Evolutionary conservation across 2,797 vertebrate species (phyloP).

Genomic region (Sphaeramia orbicularis): DNA sequence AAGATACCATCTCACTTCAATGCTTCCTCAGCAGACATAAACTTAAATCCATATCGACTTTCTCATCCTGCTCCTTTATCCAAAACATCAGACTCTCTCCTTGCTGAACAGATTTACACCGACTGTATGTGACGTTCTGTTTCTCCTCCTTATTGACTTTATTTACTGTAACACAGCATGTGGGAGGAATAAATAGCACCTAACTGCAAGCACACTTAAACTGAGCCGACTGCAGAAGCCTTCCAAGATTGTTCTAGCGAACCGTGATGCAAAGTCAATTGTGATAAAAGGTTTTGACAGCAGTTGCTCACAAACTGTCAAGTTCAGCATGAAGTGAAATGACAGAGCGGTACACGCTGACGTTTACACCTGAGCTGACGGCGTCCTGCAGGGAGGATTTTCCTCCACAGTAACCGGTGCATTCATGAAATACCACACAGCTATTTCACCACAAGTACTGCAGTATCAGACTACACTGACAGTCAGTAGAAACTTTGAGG

Average conservation of each 20-base stretch:
- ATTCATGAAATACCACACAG: no score
- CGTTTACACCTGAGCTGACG: no score
- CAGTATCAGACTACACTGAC: no score
- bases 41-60: slow-evolving; percentile 17
- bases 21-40: slow-evolving; percentile 9
- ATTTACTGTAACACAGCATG: background rate
- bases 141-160: slow-evolving; percentile 16
- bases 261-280: slow-evolving; percentile 17
- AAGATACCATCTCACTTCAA: slow-evolving; percentile 18
- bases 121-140: slow-evolving; percentile 22
- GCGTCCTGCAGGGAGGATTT: no score
- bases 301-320: slow-evolving; percentile 24
- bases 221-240: slow-evolving; percentile 12
- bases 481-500: no score
- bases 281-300: slow-evolving; percentile 28
- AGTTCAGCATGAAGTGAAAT: background rate
- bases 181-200: slow-evolving; percentile 17
- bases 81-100: background rate
- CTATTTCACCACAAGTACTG: no score
- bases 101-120: slow-evolving; percentile 14
- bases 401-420: background rate
- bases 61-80: slow-evolving; percentile 1
- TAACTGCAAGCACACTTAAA: background rate
- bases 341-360: slow-evolving; percentile 9
- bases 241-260: background rate